Evolutionary conservation across 2,888 invertebrate genomes (phyloP).

Genomic region (Druceiella hillmani): DNA sequence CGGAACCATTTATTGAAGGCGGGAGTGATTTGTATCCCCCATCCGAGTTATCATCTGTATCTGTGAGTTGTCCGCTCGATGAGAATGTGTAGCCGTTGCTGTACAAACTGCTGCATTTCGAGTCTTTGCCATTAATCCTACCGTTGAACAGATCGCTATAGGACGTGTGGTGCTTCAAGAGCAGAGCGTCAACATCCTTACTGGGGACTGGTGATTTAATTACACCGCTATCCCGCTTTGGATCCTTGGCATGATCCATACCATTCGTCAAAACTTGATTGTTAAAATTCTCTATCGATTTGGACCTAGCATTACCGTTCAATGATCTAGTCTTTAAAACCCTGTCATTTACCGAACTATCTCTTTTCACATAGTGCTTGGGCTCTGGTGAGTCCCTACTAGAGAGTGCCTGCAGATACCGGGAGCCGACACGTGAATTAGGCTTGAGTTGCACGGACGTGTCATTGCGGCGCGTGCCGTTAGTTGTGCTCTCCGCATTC

Average conservation of each 20-base stretch:
- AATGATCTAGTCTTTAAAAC: constrained; percentile 32
- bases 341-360: constrained; percentile 40
- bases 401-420: constrained; percentile 45
- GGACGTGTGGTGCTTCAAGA: constrained; percentile 45
- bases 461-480: constrained; percentile 31
- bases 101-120: constrained; percentile 19
- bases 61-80: constrained; percentile 46
- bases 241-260: too few species aligned
- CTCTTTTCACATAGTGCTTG: constrained; percentile 38
- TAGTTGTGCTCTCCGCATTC: constrained; percentile 29
- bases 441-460: constrained; percentile 37
- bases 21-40: constrained; percentile 51
- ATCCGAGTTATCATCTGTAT: constrained; percentile 49
- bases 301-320: constrained; percentile 39
- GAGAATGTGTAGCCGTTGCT: constrained; percentile 42
- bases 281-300: constrained; percentile 49
- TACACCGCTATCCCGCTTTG: not conserved
- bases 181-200: constrained; percentile 31
- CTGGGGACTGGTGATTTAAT: constrained; percentile 4
- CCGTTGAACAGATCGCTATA: constrained; percentile 46
- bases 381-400: constrained; percentile 29
- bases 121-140: constrained; percentile 41
- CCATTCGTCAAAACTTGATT: constrained; percentile 33
- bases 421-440: constrained; percentile 46
- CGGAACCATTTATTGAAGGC: constrained; percentile 41